phyloP scores from a whole-genome alignment of 2,797 vertebrate genomes.

The Enteromius thamalakanensis region DNA sequence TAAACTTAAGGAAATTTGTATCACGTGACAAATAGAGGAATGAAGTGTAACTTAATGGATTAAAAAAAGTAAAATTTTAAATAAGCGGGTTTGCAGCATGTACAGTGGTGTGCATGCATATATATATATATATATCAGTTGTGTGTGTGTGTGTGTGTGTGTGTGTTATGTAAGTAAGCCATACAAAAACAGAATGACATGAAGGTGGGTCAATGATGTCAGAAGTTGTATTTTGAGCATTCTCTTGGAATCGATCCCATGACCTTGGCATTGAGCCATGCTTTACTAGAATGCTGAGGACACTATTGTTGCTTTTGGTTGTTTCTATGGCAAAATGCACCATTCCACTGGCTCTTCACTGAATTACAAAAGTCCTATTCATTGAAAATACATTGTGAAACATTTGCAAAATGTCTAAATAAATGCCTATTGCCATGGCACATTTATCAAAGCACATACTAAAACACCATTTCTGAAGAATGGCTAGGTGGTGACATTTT shows the following conservation, averaged over 20 bases:
- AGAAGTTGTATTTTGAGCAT: not conserved
- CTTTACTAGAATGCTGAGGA: conserved; percentile 8
- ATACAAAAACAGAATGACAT: not conserved
- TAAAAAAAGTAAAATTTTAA: not conserved
- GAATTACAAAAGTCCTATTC: conserved; percentile 35
- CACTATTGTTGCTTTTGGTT: conserved; percentile 20
- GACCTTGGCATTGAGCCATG: not conserved
- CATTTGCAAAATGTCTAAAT: conserved; percentile 28
- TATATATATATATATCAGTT: too few relatives aligned
- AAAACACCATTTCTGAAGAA: conserved; percentile 43
- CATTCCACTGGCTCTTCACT: not conserved
- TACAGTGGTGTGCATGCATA: too few relatives aligned
- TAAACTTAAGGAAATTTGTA: not conserved
- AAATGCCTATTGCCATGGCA: not conserved
- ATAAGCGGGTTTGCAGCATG: not conserved
- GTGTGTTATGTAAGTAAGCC: not conserved
- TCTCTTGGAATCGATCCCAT: conserved; percentile 6
- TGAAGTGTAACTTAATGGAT: not conserved
- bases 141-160: not conserved
- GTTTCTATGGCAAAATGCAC: conserved; percentile 2
- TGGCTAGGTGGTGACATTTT: conserved; percentile 47
- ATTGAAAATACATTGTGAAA: conserved; percentile 39
- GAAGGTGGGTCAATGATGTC: not conserved
- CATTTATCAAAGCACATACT: conserved; percentile 34
- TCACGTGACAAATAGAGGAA: not conserved